Evolutionary conservation across 2,797 vertebrate species (phyloP).

Genomic region (Acanthopagrus latus): DNA sequence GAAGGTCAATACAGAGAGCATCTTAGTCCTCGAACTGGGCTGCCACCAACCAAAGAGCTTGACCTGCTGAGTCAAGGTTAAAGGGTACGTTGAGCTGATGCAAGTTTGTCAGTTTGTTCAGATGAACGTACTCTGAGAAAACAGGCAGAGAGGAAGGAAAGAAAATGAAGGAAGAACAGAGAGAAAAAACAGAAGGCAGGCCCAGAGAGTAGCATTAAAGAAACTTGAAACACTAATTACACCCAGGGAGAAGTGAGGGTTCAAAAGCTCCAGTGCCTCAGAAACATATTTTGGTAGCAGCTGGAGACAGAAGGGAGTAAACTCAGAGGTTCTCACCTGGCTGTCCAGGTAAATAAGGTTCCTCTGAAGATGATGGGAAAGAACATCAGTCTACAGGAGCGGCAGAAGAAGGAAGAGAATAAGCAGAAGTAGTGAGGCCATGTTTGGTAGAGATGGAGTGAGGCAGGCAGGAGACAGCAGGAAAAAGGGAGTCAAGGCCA

Average conservation of each 20-base stretch:
- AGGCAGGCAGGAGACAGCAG: slow-evolving; percentile 50
- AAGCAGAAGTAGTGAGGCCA: slow-evolving; percentile 14
- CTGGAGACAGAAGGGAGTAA: slow-evolving; percentile 76
- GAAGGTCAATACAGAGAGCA: neutral
- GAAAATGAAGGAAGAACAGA: neutral
- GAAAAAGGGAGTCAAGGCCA: slow-evolving; percentile 8
- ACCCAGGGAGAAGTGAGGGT: neutral
- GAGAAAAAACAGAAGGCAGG: neutral
- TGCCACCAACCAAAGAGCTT: neutral
- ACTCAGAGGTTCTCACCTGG: slow-evolving; percentile 92
- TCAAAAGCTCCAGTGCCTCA: neutral
- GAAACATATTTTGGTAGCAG: neutral
- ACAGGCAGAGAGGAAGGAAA: neutral
- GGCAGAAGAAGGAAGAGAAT: slow-evolving; percentile 58
- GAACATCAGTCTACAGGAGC: slow-evolving; percentile 94
- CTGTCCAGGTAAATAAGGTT: slow-evolving; percentile 97
- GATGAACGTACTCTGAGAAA: neutral
- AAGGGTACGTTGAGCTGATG: neutral
- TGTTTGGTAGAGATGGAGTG: slow-evolving; percentile 45
- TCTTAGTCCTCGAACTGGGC: neutral
- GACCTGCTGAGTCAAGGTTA: neutral
- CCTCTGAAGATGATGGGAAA: slow-evolving; percentile 98
- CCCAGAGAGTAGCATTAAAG: neutral
- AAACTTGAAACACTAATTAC: neutral
- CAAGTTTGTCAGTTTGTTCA: neutral